phyloP scores from a whole-genome alignment of 2,113 vertebrate species.

The Morone chrysops region DNA sequence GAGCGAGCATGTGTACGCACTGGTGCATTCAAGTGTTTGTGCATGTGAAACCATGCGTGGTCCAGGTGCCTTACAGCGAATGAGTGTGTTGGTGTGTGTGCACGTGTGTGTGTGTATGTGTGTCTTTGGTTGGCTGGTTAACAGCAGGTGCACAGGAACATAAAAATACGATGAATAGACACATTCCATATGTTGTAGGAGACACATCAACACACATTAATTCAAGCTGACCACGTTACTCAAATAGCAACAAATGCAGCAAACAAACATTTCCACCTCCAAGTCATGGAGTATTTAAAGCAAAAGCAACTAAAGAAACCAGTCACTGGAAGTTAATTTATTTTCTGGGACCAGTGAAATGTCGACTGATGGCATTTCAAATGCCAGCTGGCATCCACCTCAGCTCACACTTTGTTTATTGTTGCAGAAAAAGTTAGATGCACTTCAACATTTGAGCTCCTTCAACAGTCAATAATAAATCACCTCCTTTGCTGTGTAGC shows the following conservation, averaged over 20 bases:
- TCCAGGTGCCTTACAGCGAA: slow-evolving; percentile 40
- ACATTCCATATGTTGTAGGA: slow-evolving; percentile 41
- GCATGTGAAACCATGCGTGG: slow-evolving; percentile 63
- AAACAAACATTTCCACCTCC: slow-evolving; percentile 25
- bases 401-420: slow-evolving; percentile 48
- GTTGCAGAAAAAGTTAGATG: slow-evolving; percentile 55
- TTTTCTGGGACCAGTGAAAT: slow-evolving; percentile 64
- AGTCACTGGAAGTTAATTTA: slow-evolving; percentile 62
- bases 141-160: slow-evolving; percentile 62
- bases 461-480: slow-evolving; percentile 39
- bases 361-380: slow-evolving; percentile 74
- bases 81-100: slow-evolving; percentile 17
- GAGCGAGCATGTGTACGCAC: slow-evolving; percentile 48
- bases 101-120: slow-evolving; percentile 17
- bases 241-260: slow-evolving; percentile 8
- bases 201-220: slow-evolving; percentile 19
- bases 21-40: slow-evolving; percentile 65
- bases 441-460: slow-evolving; percentile 22
- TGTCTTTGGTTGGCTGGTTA: slow-evolving; percentile 38
- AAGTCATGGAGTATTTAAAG: slow-evolving; percentile 23
- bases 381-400: slow-evolving; percentile 64
- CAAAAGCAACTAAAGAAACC: slow-evolving; percentile 44
- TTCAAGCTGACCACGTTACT: background rate
- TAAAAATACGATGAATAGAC: slow-evolving; percentile 38
- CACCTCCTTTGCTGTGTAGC: slow-evolving; percentile 17